Percentiles rank a stretch among this genome's conserved stretches.
These are phyloP conservation scores for Lobophora halterata DNA, from an alignment of 2,888 invertebrate genomes.

Conservation along the genomic window DNA sequence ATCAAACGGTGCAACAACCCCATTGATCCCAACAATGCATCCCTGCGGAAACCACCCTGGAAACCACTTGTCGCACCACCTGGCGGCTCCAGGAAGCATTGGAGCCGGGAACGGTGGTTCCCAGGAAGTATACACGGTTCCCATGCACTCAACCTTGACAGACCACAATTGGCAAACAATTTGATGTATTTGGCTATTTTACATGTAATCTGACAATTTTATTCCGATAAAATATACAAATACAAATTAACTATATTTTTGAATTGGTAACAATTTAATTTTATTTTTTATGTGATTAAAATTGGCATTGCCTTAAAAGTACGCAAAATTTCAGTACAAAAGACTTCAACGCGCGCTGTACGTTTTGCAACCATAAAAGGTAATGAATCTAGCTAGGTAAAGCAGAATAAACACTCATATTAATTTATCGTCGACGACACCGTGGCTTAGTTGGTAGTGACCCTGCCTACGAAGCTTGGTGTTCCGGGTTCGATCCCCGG, in stretches of 20 bases:
- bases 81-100: conserved; percentile 23
- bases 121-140: conserved; percentile 23
- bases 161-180: conserved; percentile 16
- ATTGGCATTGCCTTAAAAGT: too few relatives aligned
- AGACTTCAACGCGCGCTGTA: conserved; percentile 14
- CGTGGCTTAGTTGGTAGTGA: too few relatives aligned
- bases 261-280: not conserved
- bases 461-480: too few relatives aligned
- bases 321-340: conserved; percentile 2
- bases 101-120: too few relatives aligned
- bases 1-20: conserved; percentile 24
- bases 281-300: not conserved
- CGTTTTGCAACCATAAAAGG: too few relatives aligned
- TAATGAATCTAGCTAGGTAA: too few relatives aligned
- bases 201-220: not conserved
- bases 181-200: not conserved
- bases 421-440: too few relatives aligned
- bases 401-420: too few relatives aligned
- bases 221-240: too few relatives aligned
- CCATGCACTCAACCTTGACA: conserved; percentile 21
- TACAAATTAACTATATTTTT: too few relatives aligned
- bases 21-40: conserved; percentile 6
- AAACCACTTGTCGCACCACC: conserved; percentile 25
- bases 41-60: conserved; percentile 24
- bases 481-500: too few relatives aligned